Base-by-base conservation (phyloP, 1,140 invertebrate genomes). In the Archivesica marissinica region DNA sequence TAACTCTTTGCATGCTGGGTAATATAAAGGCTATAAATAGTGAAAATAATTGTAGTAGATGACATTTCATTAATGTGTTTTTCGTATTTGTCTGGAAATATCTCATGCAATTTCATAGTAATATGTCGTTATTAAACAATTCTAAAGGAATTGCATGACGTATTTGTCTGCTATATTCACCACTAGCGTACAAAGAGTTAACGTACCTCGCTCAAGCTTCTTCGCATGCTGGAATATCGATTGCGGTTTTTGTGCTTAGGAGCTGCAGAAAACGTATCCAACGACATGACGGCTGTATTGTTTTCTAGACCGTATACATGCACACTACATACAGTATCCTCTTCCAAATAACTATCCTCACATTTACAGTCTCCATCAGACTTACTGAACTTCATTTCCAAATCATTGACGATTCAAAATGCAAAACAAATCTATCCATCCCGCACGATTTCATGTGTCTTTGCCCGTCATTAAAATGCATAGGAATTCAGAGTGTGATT, bases 141-240 rank as follows among this genome's bases (percentile, higher is more conserved):
- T n/a, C n/a, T n/a, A n/a, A n/a, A n/a, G n/a, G n/a, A n/a, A n/a
- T n/a, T n/a, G n/a, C n/a, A n/a, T n/a, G n/a, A n/a, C n/a, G n/a
- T n/a, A n/a, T n/a, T n/a, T n/a, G n/a, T n/a, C n/a, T n/a, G n/a
- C n/a, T n/a, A n/a, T n/a, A n/a, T n/a, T n/a, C n/a, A n/a, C n/a
- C n/a, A n/a, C n/a, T n/a, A n/a, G n/a, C n/a, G n/a, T n/a, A n/a
- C n/a, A n/a, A n/a, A n/a, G n/a, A n/a, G n/a, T n/a, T 64, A 11
- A 64, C 59, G 25, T 64, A 64, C 59, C 59, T 64, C 59, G 25
- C 59, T 64, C 13, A 64, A 64, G 38, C 59, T 64, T 20, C 59
- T 33, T 20, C 59, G 33, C 59, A 64, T 64, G 25, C 59, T 35
- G 17, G 23, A 2, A 3, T 28, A 64, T 17, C 59, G 59, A 20